Evolutionary conservation across 1,140 invertebrate genomes (phyloP), one percentile per base, ranked within the genome.

Genomic region (Heliothis subflexa): DNA sequence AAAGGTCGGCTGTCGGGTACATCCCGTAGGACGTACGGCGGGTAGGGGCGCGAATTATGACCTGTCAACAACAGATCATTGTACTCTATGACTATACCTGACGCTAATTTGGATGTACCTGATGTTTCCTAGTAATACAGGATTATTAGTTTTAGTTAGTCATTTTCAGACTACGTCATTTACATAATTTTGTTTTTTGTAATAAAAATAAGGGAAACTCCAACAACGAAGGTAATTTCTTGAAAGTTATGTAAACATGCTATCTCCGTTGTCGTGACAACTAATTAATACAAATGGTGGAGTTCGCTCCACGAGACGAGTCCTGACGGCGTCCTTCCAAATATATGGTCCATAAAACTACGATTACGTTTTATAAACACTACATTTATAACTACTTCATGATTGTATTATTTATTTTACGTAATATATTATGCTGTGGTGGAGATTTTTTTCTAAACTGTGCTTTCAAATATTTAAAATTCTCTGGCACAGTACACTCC

Each of bases 391-490:
- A 93, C 90, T 91, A 91, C 90, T 93, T 94, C 92, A 93, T 90
- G 91, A 93, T 94, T 93, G 90, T 91, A 91, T 93, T 94, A 94
- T 94, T 94, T 94, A 94, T 94, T 93, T 93, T 93, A 93, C 83
- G 92, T 94, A 94, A 94, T 94, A 94, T 93, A 93, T 94, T 94
- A 93, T 87, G 83, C 85, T 92, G 86, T 88, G 85, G 87, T 89
- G 86, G 88, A 89, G 88, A 91, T 86, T 93, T 93, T 90, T 84
- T 94, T 91, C 88, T 92, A 92, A 91, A 88, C 81, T 89, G 85
- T 86, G 89, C 91, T 89, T 93, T 93, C 91, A 93, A 94, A 93
- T 93, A 93, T 94, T 94, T 93, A 92, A 94, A 93, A 94, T 93
- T 93, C 86, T 91, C 92, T 94, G 91, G 88, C 88, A 83, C 87